Evolutionary conservation across 2,113 vertebrate genomes (phyloP), one percentile per base, ranked within the genome.

Genomic region (Furnarius figulus): DNA sequence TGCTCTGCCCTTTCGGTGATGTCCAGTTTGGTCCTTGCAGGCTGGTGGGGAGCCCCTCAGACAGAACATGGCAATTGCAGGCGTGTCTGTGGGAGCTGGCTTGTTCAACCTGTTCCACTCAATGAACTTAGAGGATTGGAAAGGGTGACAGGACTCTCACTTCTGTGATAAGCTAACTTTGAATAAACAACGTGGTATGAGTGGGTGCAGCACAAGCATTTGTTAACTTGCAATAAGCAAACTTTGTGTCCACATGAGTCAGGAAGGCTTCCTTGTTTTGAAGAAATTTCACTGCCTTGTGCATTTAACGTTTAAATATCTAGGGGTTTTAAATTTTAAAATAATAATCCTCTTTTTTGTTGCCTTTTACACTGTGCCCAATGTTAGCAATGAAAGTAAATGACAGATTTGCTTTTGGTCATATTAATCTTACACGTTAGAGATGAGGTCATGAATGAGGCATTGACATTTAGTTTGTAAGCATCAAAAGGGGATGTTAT

Each of bases 401-500:
- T 46, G 35, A 31, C 35, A 62, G 17, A 19, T 90, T 91, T 89
- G 35, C 79, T 88, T 95, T 89, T 90, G 76, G 33, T 25, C 24
- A 23, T 86, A 77, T 68, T 85, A 71, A 83, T 96, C 94, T 94
- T 90, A 50, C 44, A 37, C 27, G 3, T 83, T 84, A 71, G 72
- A 91, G 84, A 80, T 53, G 20, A 49, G 21, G 49, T 83, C 83
- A 40, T 89, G 90, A 77, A 88, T 74, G 72, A 90, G 72, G 56
- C 39, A 76, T 89, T 94, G 94, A 80, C 40, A 35, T 86, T 73
- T 88, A 74, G 33, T 59, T 86, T 94, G 33, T 78, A 84, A 79
- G 59, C 31, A 6, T 94, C 52, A 52, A 56, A 87, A 90, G 52
- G 59, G 46, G 9, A 56, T 87, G 37, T 73, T 95, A 52, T 85